A percentile compares a stretch with the other conserved stretches of the same genome.
Conservation (phyloP, 2,113 vertebrate genomes). For the Malurus alboscapulatus region DNA sequence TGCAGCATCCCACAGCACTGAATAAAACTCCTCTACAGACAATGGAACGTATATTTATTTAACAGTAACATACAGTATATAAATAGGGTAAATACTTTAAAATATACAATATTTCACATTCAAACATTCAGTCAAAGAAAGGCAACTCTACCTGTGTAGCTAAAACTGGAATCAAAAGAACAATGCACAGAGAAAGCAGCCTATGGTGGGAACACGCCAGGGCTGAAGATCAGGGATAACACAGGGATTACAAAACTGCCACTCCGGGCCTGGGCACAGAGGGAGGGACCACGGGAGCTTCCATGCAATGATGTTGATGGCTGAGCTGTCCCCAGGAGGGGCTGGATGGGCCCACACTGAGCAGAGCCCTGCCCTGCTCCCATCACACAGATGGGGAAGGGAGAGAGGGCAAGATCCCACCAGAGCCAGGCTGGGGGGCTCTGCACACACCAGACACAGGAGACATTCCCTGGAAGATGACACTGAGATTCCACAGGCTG, state of each 20-base stretch:
- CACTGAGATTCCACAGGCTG: not conserved
- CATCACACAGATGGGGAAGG: too few relatives aligned
- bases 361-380: not conserved
- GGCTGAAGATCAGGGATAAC: not conserved
- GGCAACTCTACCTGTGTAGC: constrained; percentile 37
- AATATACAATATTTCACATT: constrained; percentile 70
- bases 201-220: not conserved
- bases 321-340: not conserved
- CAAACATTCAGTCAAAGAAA: constrained; percentile 43
- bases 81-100: constrained; percentile 68
- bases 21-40: not conserved
- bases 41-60: constrained; percentile 63
- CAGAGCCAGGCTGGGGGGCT: rapidly evolving
- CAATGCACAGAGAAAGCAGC: constrained; percentile 53
- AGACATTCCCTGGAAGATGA: rapidly evolving
- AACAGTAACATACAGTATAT: constrained; percentile 66
- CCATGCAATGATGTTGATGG: rapidly evolving
- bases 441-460: not conserved
- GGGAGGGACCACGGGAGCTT: not conserved
- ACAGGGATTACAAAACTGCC: not conserved
- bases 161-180: constrained; percentile 29
- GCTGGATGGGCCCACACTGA: not conserved
- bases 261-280: not conserved
- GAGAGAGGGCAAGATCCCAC: not conserved
- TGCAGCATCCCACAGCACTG: rapidly evolving